Evolutionary conservation across 2,888 invertebrate species (phyloP).

Genomic region (Cheilosia impressa): DNA sequence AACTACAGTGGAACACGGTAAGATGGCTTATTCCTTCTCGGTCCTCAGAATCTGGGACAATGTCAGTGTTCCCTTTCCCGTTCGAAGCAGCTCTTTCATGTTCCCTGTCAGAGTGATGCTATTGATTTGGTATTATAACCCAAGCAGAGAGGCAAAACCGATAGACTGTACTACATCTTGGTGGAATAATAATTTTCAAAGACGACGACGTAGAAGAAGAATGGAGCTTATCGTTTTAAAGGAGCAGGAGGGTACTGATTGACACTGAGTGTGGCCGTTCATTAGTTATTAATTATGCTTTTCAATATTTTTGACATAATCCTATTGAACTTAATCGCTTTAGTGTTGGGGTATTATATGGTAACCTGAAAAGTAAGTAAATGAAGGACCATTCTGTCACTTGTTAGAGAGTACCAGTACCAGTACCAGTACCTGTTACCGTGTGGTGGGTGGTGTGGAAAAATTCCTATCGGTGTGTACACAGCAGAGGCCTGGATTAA

Average conservation of each 20-base stretch:
- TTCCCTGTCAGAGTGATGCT: slow-evolving; percentile 64
- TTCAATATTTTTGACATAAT: slow-evolving; percentile 72
- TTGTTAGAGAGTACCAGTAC: background rate
- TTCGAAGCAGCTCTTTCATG: slow-evolving; percentile 44
- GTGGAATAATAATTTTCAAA: slow-evolving; percentile 66
- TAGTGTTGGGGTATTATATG: slow-evolving; percentile 18
- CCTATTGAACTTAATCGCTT: slow-evolving; percentile 70
- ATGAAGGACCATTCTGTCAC: background rate
- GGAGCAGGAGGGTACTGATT: slow-evolving; percentile 34
- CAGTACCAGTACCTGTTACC: background rate
- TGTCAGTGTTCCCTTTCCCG: slow-evolving; percentile 33
- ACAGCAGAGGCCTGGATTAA: too few species aligned
- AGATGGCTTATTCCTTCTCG: slow-evolving; percentile 40
- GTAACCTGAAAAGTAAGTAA: slow-evolving; percentile 1
- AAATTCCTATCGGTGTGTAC: too few species aligned
- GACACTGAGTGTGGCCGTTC: slow-evolving; percentile 66
- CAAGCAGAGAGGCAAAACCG: slow-evolving; percentile 9
- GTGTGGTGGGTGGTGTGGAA: too few species aligned
- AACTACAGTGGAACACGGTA: slow-evolving; percentile 44
- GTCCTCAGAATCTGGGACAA: slow-evolving; percentile 28
- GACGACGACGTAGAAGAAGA: slow-evolving; percentile 10
- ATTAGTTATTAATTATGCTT: slow-evolving; percentile 68
- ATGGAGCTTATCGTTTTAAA: slow-evolving; percentile 63
- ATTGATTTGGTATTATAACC: slow-evolving; percentile 67
- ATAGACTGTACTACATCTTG: slow-evolving; percentile 7